Evolutionary conservation across 2,797 vertebrate genomes (phyloP).

Genomic region (Cyclopterus lumpus): DNA sequence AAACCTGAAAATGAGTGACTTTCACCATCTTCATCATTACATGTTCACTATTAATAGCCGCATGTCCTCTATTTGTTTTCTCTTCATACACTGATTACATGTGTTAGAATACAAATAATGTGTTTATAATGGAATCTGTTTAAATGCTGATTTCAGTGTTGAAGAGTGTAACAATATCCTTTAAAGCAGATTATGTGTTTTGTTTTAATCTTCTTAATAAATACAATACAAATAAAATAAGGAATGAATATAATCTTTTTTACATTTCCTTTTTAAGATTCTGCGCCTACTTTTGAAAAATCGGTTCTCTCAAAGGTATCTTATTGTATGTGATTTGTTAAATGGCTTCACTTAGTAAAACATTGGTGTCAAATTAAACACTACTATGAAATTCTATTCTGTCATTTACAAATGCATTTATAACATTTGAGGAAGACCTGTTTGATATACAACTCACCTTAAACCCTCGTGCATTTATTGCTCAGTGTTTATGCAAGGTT

Average conservation of each 20-base stretch:
- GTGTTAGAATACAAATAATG: not conserved
- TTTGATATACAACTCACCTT: not conserved
- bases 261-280: not conserved
- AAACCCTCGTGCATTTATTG: not conserved
- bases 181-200: not conserved
- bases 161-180: not conserved
- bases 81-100: not conserved
- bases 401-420: not conserved
- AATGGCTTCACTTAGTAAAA: not conserved
- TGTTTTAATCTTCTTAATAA: not conserved
- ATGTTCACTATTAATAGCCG: conserved; percentile 10
- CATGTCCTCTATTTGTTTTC: not conserved
- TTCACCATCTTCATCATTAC: not conserved
- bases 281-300: not conserved
- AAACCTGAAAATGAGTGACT: conserved; percentile 1
- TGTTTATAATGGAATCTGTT: conserved; percentile 1
- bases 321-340: not conserved
- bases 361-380: not conserved
- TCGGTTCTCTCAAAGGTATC: not conserved
- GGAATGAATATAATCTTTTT: not conserved
- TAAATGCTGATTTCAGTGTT: not conserved
- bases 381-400: not conserved
- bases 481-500: not conserved
- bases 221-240: too few relatives aligned
- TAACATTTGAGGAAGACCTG: not conserved